phyloP scores from a whole-genome alignment of 2,888 invertebrate genomes.

The Drosophila picticornis region DNA sequence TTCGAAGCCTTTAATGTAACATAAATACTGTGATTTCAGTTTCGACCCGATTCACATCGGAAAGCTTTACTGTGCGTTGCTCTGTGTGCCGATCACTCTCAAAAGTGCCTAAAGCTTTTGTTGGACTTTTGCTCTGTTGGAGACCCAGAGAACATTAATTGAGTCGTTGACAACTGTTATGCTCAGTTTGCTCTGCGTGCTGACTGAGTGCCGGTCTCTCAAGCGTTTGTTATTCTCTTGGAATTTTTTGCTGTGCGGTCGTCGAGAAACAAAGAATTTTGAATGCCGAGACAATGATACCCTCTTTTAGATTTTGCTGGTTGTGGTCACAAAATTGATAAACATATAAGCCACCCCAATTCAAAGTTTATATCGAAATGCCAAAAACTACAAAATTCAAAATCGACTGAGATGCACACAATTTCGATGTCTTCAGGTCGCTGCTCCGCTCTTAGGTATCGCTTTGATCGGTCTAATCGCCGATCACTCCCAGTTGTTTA shows the following conservation, averaged over 20 bases:
- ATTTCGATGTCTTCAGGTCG: background rate
- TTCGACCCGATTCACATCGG: background rate
- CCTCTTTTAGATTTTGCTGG: background rate
- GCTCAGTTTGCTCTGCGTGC: constrained; percentile 26
- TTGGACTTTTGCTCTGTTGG: background rate
- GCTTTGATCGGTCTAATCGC: background rate
- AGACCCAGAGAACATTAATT: background rate
- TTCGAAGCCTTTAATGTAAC: no score
- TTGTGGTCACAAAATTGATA: background rate
- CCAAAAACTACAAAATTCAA: background rate
- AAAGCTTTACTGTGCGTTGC: constrained; percentile 2
- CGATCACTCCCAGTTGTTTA: background rate
- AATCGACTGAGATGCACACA: accelerated
- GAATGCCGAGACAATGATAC: background rate
- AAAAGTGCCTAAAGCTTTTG: constrained; percentile 2
- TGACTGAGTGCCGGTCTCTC: constrained; percentile 16
- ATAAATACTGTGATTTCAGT: background rate
- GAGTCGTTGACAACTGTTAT: constrained; percentile 13
- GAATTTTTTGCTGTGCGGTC: constrained; percentile 21
- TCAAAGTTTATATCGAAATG: background rate
- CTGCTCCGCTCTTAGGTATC: background rate
- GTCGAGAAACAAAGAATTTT: background rate
- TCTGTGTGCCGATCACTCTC: background rate
- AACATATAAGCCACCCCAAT: background rate
- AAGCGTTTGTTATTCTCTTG: constrained; percentile 5